Base-by-base conservation (phyloP, 2,113 vertebrate species). In the Antidorcas marsupialis region DNA sequence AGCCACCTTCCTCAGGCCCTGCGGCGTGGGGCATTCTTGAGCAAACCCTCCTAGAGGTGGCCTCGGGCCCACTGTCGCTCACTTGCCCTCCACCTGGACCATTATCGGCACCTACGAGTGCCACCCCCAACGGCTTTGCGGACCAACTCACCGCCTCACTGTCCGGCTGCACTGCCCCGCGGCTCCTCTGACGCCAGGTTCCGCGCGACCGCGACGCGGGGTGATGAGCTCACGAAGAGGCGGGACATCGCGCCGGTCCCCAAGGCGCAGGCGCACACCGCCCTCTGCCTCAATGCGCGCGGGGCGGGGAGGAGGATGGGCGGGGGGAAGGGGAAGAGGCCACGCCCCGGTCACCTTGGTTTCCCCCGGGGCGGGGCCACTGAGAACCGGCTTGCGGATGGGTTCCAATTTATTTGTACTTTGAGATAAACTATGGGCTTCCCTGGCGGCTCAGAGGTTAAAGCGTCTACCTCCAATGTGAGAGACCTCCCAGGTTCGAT, bases 111-210 rank as follows among this genome's bases (percentile, higher is more conserved):
- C 52, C n/a, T 28, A 47, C 0, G 1, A 57, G 52, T 0, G 16
- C 60, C 33, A 11, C 0, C 25, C 12, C 5, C 17, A 47, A 59
- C 30, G 0, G 4, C 88, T 25, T 1, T 0, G 6, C 6, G 0
- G 2, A 6, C 25, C 67, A 4, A 94, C 98, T 98, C 89, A 98
- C 98, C 97, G 0, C 53, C 0, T 30, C 14, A 10, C 92, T 0
- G 21, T 79, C 59, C 30, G 8, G 55, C 25, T 7, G 36, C 14
- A 12, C 95, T 0, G 39, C 67, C 43, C 4, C 30, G 12, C 55
- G 0, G 74, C 57, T 25, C 28, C 21, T 11, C 45, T 33, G 91
- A 95, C 67, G 59, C 59, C 27, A 21, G 1, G 6, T 19, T 15
- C 8, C 0, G 23, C 6, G 96, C 91, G 86, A 94, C 96, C 0